phyloP scores from a whole-genome alignment of 1,140 invertebrate species.

The Apocrypta bakeri region DNA sequence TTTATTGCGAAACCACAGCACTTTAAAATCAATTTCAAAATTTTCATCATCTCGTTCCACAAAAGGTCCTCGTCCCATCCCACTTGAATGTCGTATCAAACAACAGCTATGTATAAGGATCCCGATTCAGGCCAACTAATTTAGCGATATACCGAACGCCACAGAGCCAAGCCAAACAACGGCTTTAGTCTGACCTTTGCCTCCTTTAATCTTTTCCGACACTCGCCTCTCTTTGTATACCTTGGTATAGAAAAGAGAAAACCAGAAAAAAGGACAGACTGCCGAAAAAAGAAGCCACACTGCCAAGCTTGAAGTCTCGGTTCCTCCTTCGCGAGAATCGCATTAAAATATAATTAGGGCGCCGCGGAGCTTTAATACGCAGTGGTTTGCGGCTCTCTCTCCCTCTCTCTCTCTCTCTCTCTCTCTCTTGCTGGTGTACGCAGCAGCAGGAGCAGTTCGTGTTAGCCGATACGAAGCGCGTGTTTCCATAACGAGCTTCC shows the following conservation, averaged over 20 bases:
- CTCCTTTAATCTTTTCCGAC: slow-evolving; percentile 41
- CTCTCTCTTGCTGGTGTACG: no score
- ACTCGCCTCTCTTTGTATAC: neutral
- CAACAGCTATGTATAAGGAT: no score
- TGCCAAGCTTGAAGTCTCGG: neutral
- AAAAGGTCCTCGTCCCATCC: no score
- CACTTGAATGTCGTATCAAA: no score
- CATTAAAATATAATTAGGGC: slow-evolving; percentile 47
- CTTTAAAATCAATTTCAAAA: neutral
- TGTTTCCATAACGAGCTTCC: slow-evolving; percentile 38
- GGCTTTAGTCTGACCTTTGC: neutral
- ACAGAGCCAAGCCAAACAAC: neutral
- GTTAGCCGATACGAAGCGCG: slow-evolving; percentile 24
- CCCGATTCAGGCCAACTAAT: neutral
- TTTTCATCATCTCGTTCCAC: neutral
- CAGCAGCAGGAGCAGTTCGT: neutral
- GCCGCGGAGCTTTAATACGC: slow-evolving; percentile 43
- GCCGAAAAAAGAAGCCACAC: slow-evolving; percentile 8
- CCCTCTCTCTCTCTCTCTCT: neutral
- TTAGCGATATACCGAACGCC: neutral
- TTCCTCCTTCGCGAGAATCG: slow-evolving; percentile 34
- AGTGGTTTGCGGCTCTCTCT: slow-evolving; percentile 37
- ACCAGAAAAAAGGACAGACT: neutral
- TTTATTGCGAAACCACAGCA: neutral
- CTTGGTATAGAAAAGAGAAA: neutral